phyloP scores from a whole-genome alignment of 2,797 vertebrate genomes.

The Taenioides sp. region DNA sequence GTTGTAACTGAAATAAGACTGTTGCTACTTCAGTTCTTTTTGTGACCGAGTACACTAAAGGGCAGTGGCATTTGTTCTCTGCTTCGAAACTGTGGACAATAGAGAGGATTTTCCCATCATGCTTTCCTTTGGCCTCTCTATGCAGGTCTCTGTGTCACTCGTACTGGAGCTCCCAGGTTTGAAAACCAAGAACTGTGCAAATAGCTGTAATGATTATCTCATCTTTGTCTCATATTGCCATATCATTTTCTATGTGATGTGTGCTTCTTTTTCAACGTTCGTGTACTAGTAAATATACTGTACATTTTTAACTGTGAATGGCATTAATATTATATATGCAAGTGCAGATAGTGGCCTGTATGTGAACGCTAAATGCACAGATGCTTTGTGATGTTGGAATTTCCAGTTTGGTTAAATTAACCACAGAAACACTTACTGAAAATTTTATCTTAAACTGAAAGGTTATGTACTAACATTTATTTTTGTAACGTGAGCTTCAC shows the following conservation, averaged over 20 bases:
- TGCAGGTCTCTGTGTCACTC: slow-evolving; percentile 26
- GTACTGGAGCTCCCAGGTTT: slow-evolving; percentile 16
- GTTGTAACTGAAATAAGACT: slow-evolving; percentile 2
- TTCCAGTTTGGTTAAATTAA: slow-evolving; percentile 31
- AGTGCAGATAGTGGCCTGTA: slow-evolving; percentile 23
- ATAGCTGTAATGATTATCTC: slow-evolving; percentile 16
- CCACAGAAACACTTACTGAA: slow-evolving; percentile 9
- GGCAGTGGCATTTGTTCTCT: slow-evolving; percentile 13
- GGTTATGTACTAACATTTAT: slow-evolving; percentile 7
- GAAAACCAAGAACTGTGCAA: slow-evolving; percentile 17
- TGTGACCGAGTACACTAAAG: slow-evolving; percentile 7
- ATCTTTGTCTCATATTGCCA: slow-evolving; percentile 23
- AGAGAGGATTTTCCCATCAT: slow-evolving; percentile 15
- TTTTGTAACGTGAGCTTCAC: slow-evolving; percentile 8
- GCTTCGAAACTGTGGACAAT: slow-evolving; percentile 23
- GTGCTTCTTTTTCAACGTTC: slow-evolving; percentile 34
- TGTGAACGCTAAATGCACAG: slow-evolving; percentile 4
- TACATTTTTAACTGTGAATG: slow-evolving; percentile 43
- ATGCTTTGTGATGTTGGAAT: slow-evolving; percentile 7
- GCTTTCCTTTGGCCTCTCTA: slow-evolving; percentile 24
- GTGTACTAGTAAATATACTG: slow-evolving; percentile 14
- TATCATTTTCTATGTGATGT: slow-evolving; percentile 27
- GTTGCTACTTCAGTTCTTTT: slow-evolving; percentile 6
- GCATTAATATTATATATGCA: slow-evolving; percentile 25
- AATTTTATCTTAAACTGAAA: slow-evolving; percentile 6